These are phyloP conservation scores for Caenorhabditis imperialis DNA, from an alignment of 2,888 invertebrate species.

Conservation along the genomic window DNA sequence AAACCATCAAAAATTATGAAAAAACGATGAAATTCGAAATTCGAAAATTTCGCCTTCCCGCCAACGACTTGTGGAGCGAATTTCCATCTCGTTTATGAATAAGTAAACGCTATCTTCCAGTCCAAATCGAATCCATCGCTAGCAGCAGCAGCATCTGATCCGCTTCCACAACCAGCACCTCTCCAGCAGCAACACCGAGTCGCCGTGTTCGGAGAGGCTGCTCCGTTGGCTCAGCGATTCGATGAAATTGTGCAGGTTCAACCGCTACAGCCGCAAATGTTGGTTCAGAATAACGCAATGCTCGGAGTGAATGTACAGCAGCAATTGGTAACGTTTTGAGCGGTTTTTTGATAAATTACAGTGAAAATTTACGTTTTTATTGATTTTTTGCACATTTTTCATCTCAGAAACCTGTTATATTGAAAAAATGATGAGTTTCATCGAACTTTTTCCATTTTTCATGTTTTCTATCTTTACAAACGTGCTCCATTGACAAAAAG, in stretches of 20 bases:
- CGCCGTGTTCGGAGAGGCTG: conserved; percentile 52
- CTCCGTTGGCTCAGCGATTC: conserved; percentile 41
- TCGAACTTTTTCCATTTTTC: too few species aligned
- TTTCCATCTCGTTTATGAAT: too few species aligned
- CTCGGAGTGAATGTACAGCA: conserved; percentile 59
- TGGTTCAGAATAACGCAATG: conserved; percentile 29
- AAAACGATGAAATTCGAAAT: too few species aligned
- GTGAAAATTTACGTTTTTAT: too few species aligned
- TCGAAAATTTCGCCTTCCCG: too few species aligned
- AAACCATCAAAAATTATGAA: too few species aligned
- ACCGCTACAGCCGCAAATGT: conserved; percentile 1
- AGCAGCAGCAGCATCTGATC: conserved; percentile 79
- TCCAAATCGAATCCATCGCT: conserved; percentile 77
- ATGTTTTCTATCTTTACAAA: neutral
- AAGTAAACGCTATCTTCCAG: conserved; percentile 26
- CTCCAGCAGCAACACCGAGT: conserved; percentile 56
- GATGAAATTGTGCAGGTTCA: conserved; percentile 19
- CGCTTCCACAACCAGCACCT: conserved; percentile 79
- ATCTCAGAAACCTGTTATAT: too few species aligned
- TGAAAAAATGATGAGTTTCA: too few species aligned
- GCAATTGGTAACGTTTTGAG: conserved; percentile 21
- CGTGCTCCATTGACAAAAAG: too few species aligned
- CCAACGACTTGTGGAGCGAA: too few species aligned
- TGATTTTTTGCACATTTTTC: too few species aligned
- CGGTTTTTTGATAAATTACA: neutral